These are phyloP conservation scores for Camponotus vicinus DNA, from an alignment of 1,140 invertebrate species.

Conservation along the genomic window DNA sequence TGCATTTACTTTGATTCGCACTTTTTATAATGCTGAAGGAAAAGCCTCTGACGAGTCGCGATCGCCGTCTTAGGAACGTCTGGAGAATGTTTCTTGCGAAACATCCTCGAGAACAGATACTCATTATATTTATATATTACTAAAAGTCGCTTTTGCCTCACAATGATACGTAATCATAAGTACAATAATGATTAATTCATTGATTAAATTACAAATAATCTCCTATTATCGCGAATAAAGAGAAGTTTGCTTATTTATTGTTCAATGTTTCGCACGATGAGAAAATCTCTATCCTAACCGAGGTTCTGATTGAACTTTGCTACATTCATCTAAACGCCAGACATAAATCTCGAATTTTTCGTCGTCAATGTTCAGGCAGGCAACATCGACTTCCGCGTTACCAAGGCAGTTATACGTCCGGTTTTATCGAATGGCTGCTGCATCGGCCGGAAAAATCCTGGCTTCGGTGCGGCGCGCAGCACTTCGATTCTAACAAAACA, in stretches of 20 bases:
- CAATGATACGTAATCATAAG: neutral
- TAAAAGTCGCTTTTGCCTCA: neutral
- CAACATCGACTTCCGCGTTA: conserved; percentile 22
- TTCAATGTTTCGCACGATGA: conserved; percentile 2
- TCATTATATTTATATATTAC: neutral
- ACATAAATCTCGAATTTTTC: conserved; percentile 29
- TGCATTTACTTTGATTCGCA: conserved; percentile 78
- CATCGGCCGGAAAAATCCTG: conserved; percentile 41
- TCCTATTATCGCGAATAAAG: neutral
- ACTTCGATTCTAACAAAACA: conserved; percentile 56
- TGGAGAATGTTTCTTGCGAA: conserved; percentile 19
- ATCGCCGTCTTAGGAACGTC: conserved; percentile 65
- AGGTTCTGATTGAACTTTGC: conserved; percentile 15
- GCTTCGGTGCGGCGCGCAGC: conserved; percentile 17
- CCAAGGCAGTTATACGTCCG: conserved; percentile 17
- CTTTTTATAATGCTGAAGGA: conserved; percentile 81
- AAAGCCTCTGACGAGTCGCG: conserved; percentile 80
- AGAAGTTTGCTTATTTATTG: neutral
- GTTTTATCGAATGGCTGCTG: conserved; percentile 13
- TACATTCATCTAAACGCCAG: neutral
- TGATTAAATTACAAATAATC: conserved; percentile 1
- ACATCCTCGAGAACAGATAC: neutral
- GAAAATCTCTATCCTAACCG: neutral
- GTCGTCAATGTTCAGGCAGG: neutral
- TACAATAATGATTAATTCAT: neutral